A percentile compares a stretch with the other conserved stretches of the same genome.
phyloP scores from a whole-genome alignment of 2,113 vertebrate genomes.

The Protomyctophum bolini region DNA sequence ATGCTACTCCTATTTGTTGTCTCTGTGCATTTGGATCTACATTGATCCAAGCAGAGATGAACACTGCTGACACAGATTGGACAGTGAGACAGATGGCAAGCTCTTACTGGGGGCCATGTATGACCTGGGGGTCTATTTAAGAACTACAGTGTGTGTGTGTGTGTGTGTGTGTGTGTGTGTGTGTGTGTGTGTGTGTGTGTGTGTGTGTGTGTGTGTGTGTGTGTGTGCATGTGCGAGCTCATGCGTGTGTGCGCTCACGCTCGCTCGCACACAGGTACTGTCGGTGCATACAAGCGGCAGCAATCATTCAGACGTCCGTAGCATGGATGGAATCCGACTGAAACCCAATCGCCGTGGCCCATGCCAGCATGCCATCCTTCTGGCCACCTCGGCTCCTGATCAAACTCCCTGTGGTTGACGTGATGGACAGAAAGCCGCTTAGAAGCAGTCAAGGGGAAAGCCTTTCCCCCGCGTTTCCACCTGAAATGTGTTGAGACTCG shows the following conservation, averaged over 20 bases:
- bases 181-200: background rate
- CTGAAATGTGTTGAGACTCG: slow-evolving; percentile 61
- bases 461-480: slow-evolving; percentile 36
- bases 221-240: background rate
- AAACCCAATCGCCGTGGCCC: slow-evolving; percentile 51
- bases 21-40: background rate
- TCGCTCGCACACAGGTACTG: slow-evolving; percentile 29
- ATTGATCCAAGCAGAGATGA: background rate
- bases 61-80: slow-evolving; percentile 18
- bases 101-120: slow-evolving; percentile 1
- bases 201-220: no score
- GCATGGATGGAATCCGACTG: slow-evolving; percentile 45
- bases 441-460: slow-evolving; percentile 59
- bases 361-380: slow-evolving; percentile 50
- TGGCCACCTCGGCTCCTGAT: slow-evolving; percentile 30
- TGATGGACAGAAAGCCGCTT: slow-evolving; percentile 67
- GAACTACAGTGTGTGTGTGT: no score
- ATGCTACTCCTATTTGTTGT: no score
- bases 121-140: background rate
- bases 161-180: background rate
- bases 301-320: slow-evolving; percentile 34
- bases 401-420: slow-evolving; percentile 37
- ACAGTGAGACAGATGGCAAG: slow-evolving; percentile 17
- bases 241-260: background rate
- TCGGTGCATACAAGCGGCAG: slow-evolving; percentile 43